Percentiles rank a stretch among this genome's conserved stretches.
phyloP scores from a whole-genome alignment of 1,140 invertebrate genomes.

The Carposina sasakii region DNA sequence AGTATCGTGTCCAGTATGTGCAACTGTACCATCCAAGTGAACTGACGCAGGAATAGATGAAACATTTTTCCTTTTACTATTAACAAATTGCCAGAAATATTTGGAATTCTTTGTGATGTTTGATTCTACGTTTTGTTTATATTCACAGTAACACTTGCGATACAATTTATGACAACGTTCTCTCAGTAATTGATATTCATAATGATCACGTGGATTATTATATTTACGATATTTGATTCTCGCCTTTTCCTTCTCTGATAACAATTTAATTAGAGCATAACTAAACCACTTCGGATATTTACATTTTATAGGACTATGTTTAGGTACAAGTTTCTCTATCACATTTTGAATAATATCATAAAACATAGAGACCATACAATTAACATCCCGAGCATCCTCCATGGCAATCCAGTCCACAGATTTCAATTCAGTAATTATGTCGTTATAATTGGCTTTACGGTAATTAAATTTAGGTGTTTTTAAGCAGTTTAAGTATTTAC shows the following conservation, averaged over 20 bases:
- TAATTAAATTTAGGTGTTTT: no score
- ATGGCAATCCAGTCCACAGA: neutral
- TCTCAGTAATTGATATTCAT: neutral
- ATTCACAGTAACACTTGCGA: neutral
- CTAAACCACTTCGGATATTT: neutral
- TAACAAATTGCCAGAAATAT: neutral
- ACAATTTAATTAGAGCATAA: neutral
- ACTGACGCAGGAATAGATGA: neutral
- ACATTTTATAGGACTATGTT: neutral
- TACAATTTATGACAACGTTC: neutral
- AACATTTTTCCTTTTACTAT: neutral
- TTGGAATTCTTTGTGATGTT: neutral
- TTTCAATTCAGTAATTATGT: neutral
- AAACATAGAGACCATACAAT: neutral
- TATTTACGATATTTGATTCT: neutral
- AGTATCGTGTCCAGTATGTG: neutral
- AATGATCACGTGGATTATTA: neutral
- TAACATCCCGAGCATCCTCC: neutral
- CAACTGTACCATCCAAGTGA: neutral
- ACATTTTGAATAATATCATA: neutral
- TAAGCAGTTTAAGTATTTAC: no score
- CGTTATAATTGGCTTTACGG: neutral
- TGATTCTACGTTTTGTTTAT: neutral
- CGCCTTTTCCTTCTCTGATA: neutral
- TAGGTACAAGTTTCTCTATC: neutral